phyloP scores from a whole-genome alignment of 92 coral and sea anemone genomes.

The Parazoanthus swiftii region DNA sequence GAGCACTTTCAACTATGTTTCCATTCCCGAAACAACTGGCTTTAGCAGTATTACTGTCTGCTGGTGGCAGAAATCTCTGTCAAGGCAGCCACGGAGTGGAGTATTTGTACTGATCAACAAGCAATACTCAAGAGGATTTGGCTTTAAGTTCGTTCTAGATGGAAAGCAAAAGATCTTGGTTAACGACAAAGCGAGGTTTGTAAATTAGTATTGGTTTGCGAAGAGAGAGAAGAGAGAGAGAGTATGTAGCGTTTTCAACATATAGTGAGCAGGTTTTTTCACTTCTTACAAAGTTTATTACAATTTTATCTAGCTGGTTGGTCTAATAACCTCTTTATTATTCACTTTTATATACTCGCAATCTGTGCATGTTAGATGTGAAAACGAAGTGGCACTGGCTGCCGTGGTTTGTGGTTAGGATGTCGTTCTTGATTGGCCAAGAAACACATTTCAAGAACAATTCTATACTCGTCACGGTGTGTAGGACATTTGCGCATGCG shows the following conservation, averaged over 20 bases:
- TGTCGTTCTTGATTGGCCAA: too few species aligned
- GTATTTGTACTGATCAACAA: neutral
- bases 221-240: neutral
- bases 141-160: neutral
- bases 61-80: slow-evolving; percentile 2
- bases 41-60: neutral
- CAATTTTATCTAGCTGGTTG: too few species aligned
- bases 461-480: too few species aligned
- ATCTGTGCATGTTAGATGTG: too few species aligned
- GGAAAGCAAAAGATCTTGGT: neutral
- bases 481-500: too few species aligned
- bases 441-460: too few species aligned
- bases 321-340: too few species aligned
- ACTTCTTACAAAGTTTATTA: too few species aligned
- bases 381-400: too few species aligned
- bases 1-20: neutral
- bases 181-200: slow-evolving; percentile 1
- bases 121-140: neutral
- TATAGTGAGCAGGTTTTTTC: neutral
- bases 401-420: too few species aligned
- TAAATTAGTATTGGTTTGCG: neutral
- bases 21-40: neutral
- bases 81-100: neutral
- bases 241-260: neutral
- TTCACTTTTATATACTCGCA: too few species aligned